Conservation (phyloP, 2,888 invertebrate species). For the Pocota personata region DNA sequence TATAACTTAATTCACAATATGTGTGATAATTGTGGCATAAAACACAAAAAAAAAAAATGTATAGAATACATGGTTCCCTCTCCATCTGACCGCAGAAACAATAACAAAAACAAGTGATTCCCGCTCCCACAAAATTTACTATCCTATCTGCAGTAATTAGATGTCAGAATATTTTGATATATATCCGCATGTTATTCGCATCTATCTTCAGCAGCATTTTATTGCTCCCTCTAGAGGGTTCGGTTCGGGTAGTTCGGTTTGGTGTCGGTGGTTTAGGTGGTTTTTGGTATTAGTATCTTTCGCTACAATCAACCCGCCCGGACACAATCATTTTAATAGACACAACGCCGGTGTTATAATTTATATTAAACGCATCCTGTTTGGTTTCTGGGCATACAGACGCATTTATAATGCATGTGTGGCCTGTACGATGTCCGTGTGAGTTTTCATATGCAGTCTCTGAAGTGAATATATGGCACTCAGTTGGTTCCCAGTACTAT, state of each 20-base stretch:
- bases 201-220: constrained; percentile 58
- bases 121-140: constrained; percentile 62
- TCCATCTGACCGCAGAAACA: constrained; percentile 14
- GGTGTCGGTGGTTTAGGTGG: constrained; percentile 52
- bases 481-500: neutral
- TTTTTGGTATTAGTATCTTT: constrained; percentile 62
- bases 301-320: constrained; percentile 72
- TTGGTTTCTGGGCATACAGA: constrained; percentile 30
- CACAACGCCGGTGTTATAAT: constrained; percentile 80
- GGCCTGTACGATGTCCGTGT: neutral
- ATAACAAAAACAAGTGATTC: constrained; percentile 49
- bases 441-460: neutral
- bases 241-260: constrained; percentile 30
- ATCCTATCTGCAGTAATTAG: constrained; percentile 70
- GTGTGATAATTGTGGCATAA: constrained; percentile 51
- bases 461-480: constrained; percentile 2
- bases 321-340: constrained; percentile 82
- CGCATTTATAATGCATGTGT: neutral
- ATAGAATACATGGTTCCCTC: neutral
- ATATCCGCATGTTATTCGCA: constrained; percentile 65
- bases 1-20: constrained; percentile 58
- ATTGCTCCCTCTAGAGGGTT: constrained; percentile 58
- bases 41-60: neutral
- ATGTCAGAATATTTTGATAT: constrained; percentile 71
- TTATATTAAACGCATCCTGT: constrained; percentile 80